phyloP scores from a whole-genome alignment of 2,797 vertebrate genomes.

The Arctocebus calabarensis region DNA sequence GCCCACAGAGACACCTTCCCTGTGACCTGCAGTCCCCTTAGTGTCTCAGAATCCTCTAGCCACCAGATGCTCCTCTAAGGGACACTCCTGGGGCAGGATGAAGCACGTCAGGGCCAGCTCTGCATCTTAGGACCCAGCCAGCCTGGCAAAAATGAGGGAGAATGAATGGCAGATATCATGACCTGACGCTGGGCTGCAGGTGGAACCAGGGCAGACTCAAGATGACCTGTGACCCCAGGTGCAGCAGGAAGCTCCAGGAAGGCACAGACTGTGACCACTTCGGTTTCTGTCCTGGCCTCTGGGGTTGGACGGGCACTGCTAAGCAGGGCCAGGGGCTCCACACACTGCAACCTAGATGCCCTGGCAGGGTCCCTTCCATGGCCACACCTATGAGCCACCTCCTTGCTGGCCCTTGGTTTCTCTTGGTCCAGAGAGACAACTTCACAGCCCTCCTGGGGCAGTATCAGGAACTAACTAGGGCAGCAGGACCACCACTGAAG shows the following conservation, averaged over 20 bases:
- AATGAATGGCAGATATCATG: fast-evolving
- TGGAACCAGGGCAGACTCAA: not conserved
- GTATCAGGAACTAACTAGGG: fast-evolving
- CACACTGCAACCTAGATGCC: not conserved
- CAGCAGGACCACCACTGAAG: not conserved
- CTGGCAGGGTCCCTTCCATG: not conserved
- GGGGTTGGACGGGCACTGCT: not conserved
- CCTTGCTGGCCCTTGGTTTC: not conserved
- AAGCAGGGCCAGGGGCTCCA: not conserved
- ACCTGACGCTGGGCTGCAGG: not conserved
- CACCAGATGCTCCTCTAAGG: not conserved
- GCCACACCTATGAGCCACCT: fast-evolving
- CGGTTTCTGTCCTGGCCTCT: not conserved
- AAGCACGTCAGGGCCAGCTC: not conserved
- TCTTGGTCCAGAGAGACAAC: not conserved
- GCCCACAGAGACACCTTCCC: not conserved
- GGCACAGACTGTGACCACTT: too few species aligned
- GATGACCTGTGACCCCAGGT: fast-evolving
- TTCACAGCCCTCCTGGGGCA: not conserved
- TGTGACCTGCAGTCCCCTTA: not conserved
- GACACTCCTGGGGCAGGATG: not conserved
- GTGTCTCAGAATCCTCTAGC: not conserved
- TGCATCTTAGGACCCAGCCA: not conserved
- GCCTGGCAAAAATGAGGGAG: not conserved
- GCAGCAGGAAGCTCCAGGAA: not conserved